These are phyloP conservation scores for Amphiprion percula DNA, from an alignment of 2,113 vertebrate species.

Conservation along the genomic window DNA sequence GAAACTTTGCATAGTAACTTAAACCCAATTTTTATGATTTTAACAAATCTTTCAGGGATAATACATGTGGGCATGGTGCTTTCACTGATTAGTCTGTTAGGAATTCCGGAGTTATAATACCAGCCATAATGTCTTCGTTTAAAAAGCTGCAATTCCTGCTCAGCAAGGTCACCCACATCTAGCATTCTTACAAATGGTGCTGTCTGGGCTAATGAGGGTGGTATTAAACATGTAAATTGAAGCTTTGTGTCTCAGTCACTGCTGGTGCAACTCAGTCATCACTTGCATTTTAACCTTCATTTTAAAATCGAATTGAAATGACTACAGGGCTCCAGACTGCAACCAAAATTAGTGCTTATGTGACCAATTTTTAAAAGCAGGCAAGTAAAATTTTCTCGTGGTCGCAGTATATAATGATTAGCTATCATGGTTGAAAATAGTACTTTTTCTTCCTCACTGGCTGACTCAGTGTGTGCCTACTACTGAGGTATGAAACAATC, in stretches of 20 bases:
- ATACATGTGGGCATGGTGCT: slow-evolving; percentile 3
- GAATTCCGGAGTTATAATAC: neutral
- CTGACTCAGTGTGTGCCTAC: too few species aligned
- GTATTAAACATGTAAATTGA: slow-evolving; percentile 29
- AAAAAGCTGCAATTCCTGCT: slow-evolving; percentile 12
- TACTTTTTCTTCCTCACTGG: too few species aligned
- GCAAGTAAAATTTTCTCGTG: too few species aligned
- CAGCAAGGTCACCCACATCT: slow-evolving; percentile 23
- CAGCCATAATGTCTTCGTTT: neutral
- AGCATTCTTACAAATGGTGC: slow-evolving; percentile 1
- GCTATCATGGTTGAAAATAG: too few species aligned
- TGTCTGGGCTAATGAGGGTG: slow-evolving; percentile 17
- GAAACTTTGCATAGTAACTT: neutral
- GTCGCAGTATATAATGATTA: too few species aligned
- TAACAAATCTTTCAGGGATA: neutral
- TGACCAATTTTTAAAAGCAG: too few species aligned
- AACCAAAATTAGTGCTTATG: too few species aligned
- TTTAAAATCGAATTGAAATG: neutral
- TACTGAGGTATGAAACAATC: too few species aligned
- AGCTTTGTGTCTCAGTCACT: slow-evolving; percentile 5
- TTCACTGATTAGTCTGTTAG: slow-evolving; percentile 10
- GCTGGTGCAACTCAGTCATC: neutral
- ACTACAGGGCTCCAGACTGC: neutral
- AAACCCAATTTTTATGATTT: neutral
- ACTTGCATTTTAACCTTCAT: neutral